These are phyloP conservation scores for Trichonephila clavata DNA, from an alignment of 1,140 invertebrate species.

Conservation along the genomic window DNA sequence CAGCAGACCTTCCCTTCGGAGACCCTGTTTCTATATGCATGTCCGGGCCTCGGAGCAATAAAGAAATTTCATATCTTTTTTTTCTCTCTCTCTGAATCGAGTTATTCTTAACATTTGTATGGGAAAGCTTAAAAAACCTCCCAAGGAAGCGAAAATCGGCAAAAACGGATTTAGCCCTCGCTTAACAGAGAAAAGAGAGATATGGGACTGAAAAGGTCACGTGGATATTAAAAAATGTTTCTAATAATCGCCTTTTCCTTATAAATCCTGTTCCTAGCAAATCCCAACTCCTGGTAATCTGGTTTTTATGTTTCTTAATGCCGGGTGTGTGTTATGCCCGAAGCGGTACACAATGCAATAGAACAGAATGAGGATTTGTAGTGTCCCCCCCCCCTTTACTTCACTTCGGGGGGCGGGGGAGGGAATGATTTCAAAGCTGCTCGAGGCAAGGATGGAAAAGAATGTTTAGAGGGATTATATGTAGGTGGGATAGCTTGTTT, in stretches of 20 bases:
- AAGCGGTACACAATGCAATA: constrained; percentile 63
- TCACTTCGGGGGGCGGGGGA: not conserved
- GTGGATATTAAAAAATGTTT: constrained; percentile 76
- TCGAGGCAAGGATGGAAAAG: constrained; percentile 31
- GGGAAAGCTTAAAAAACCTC: constrained; percentile 70
- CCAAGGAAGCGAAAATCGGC: constrained; percentile 59
- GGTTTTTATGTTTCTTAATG: constrained; percentile 74
- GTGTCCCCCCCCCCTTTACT: not conserved
- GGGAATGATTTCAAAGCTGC: not conserved
- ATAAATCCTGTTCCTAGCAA: constrained; percentile 73
- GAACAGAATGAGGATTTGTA: constrained; percentile 68
- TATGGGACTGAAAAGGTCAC: constrained; percentile 59
- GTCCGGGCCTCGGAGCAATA: constrained; percentile 39
- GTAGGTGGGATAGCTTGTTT: constrained; percentile 75
- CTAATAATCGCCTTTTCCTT: constrained; percentile 76
- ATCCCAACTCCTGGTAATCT: constrained; percentile 73
- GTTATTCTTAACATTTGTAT: constrained; percentile 66
- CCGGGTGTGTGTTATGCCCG: constrained; percentile 57
- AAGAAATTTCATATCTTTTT: constrained; percentile 32
- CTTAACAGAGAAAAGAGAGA: constrained; percentile 41
- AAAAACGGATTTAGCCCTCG: constrained; percentile 61
- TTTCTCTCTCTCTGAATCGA: constrained; percentile 18
- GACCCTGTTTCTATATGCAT: constrained; percentile 33
- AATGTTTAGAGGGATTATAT: constrained; percentile 67
- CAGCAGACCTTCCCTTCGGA: constrained; percentile 36